A percentile compares a stretch with the other conserved stretches of the same genome.
Conservation (phyloP, 1,140 invertebrate genomes). For the Neodiprion pinetum region DNA sequence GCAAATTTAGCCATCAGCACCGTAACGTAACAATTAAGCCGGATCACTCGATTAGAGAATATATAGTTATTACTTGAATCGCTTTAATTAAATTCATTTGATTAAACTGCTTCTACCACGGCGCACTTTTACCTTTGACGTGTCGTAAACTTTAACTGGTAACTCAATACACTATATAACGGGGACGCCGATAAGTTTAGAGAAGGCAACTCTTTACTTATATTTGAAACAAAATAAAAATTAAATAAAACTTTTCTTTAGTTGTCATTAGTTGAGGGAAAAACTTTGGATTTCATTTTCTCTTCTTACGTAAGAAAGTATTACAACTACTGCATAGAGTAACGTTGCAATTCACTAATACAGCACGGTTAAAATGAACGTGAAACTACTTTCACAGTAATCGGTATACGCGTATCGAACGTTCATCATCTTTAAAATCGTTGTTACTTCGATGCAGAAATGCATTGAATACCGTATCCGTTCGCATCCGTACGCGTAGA, state of each 20-base stretch:
- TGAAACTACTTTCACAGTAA: too few species aligned
- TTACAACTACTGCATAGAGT: too few species aligned
- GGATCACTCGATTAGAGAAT: neutral
- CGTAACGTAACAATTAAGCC: neutral
- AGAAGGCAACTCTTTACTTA: neutral
- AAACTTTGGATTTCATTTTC: too few species aligned
- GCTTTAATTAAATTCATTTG: constrained; percentile 3
- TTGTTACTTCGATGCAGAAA: too few species aligned
- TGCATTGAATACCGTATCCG: too few species aligned
- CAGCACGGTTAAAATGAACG: too few species aligned
- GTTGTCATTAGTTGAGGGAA: too few species aligned
- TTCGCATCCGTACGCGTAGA: too few species aligned
- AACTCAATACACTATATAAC: neutral
- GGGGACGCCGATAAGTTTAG: neutral
- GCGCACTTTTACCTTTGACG: neutral
- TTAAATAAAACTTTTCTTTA: neutral
- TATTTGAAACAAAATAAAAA: neutral
- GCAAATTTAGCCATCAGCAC: constrained; percentile 2
- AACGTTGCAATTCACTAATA: too few species aligned
- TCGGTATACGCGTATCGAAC: too few species aligned
- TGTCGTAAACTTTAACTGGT: neutral
- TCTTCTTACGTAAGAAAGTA: too few species aligned
- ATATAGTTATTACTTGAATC: neutral
- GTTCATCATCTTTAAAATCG: too few species aligned
- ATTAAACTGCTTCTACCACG: neutral